Conservation (phyloP, 2,113 vertebrate species). For the Platycercus adscitus region DNA sequence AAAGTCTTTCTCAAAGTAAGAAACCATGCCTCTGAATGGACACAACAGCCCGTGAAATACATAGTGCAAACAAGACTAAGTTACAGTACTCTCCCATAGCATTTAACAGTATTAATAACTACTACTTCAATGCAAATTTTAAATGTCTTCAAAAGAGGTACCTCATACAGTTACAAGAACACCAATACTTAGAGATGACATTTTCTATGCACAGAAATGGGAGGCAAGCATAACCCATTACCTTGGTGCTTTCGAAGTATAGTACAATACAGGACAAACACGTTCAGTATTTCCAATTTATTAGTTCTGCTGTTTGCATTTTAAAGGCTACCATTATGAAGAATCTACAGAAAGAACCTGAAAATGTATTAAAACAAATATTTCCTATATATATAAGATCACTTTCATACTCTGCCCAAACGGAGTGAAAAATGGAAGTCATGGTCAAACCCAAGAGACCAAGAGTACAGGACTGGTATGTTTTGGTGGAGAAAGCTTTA, state of each 20-base stretch:
- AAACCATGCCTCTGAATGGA: not conserved
- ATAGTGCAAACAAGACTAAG: not conserved
- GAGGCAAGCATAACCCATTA: not conserved
- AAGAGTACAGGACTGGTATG: not conserved
- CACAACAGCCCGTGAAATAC: fast-evolving
- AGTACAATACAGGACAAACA: not conserved
- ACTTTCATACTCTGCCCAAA: not conserved
- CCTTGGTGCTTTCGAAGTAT: fast-evolving
- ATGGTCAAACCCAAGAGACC: not conserved
- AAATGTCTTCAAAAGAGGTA: not conserved
- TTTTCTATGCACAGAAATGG: not conserved
- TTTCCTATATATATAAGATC: not conserved
- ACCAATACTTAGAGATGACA: not conserved
- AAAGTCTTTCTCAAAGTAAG: not conserved
- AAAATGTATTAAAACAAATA: not conserved
- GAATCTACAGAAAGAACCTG: not conserved
- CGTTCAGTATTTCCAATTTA: not conserved
- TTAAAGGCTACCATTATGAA: not conserved
- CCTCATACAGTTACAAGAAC: not conserved
- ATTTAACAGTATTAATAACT: not conserved
- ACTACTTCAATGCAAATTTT: not conserved
- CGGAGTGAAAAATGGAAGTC: not conserved
- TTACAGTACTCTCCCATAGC: not conserved
- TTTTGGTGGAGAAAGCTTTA: not conserved
- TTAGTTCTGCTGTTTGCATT: not conserved